These are phyloP conservation scores for Philaethria dido DNA, from an alignment of 2,888 invertebrate genomes.

Conservation along the genomic window DNA sequence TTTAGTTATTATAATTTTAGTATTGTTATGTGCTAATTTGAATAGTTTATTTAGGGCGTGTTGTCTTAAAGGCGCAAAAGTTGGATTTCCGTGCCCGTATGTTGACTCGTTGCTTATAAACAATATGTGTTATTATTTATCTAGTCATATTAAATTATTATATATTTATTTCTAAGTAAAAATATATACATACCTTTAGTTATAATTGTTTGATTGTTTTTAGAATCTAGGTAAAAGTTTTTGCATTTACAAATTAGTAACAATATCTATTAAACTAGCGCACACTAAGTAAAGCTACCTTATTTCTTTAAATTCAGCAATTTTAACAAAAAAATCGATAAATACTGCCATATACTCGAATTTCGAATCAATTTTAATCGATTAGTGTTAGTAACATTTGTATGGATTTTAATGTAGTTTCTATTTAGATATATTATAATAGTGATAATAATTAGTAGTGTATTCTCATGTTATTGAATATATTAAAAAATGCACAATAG, in stretches of 20 bases:
- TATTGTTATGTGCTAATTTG: too few relatives aligned
- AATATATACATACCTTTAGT: background rate
- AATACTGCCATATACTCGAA: constrained; percentile 76
- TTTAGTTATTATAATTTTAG: too few relatives aligned
- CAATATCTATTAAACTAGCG: constrained; percentile 11
- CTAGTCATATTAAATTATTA: constrained; percentile 4
- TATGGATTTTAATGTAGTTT: constrained; percentile 51
- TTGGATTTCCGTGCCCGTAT: background rate
- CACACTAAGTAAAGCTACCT: constrained; percentile 9
- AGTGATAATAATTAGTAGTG: constrained; percentile 22
- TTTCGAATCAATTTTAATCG: constrained; percentile 63
- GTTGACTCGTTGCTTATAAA: background rate
- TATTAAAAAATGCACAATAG: constrained; percentile 5
- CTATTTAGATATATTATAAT: constrained; percentile 35
- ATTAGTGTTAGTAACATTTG: constrained; percentile 47
- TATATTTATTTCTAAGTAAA: background rate
- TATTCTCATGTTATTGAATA: constrained; percentile 10
- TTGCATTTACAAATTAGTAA: background rate
- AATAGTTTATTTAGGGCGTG: too few relatives aligned
- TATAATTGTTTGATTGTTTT: background rate
- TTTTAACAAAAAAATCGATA: constrained; percentile 46
- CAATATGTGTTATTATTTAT: constrained; percentile 1
- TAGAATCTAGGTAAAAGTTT: background rate
- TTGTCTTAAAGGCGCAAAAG: background rate
- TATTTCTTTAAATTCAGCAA: constrained; percentile 15